Base-by-base conservation (phyloP, 2,113 vertebrate genomes). In the Upupa epops region DNA sequence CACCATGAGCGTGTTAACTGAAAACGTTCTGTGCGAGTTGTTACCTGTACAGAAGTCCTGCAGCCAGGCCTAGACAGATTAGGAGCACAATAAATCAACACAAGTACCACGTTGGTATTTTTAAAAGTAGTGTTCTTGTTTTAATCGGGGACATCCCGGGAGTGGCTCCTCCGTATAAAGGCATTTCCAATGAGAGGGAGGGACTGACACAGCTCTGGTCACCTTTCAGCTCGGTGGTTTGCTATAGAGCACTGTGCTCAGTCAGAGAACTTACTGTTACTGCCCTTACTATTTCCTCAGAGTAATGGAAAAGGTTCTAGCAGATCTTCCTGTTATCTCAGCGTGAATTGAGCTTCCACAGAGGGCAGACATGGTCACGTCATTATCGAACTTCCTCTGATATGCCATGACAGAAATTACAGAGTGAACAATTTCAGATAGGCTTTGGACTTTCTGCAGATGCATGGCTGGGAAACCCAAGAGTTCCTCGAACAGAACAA, bases 61-160 rank as follows among this genome's bases (percentile, higher is more conserved):
- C 52, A 80, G 45, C 18, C 37, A 74, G 55, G 22, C 24, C 9
- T 0, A 2, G 32, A 34, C 32, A 83, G 24, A 19, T 80, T 64
- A 82, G 26, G 54, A 3, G 75, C 72, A 72, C 84, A 79, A 69
- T 72, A 89, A 93, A 89, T 66, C 17, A 20, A 76, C 31, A 55
- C 5, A 86, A 84, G 31, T 45, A 20, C 22, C 13, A 51, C 36
- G 59, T 55, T 21, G 73, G 29, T 76, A 87, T 31, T 90, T 94
- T 91, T 28, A 29, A 89, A 85, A 92, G 48, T 34, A 83, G 64
- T 74, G 96, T 96, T 86, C 86, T 91, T 32, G 83, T 81, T 94
- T 93, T 95, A 84, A 90, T 79, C 63, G n/a, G 52, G 37, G 63
- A 80, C 34, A 63, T 91, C 90, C 92, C 90, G 78, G 91, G 94